Percentiles rank a stretch among this genome's conserved stretches.
These are phyloP conservation scores for Acropora tenuis DNA, from an alignment of 64 coral and sea anemone genomes.

Conservation along the genomic window DNA sequence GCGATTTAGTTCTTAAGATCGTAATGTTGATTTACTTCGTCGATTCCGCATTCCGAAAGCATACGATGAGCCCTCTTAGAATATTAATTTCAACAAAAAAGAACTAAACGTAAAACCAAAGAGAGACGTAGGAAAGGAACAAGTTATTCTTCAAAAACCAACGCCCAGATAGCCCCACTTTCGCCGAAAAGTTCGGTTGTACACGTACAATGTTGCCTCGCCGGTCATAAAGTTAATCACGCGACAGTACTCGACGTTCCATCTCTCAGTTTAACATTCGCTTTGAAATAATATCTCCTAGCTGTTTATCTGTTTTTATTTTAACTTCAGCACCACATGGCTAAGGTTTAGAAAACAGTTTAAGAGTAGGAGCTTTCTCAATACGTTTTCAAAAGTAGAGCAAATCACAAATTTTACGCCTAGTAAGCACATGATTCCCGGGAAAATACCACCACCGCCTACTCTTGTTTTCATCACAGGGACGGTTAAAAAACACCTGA, in stretches of 20 bases:
- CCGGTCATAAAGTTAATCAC: background rate
- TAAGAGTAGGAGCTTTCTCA: background rate
- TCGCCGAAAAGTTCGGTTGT: background rate
- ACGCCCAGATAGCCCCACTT: background rate
- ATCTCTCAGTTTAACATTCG: background rate
- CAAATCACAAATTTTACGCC: background rate
- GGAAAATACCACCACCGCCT: slow-evolving; percentile 1
- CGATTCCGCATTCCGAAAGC: background rate
- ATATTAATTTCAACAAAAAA: background rate
- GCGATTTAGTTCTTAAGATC: too few relatives aligned
- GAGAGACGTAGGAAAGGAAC: background rate
- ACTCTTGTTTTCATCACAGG: background rate
- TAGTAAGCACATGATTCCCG: background rate
- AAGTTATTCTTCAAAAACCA: background rate
- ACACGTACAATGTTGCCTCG: background rate
- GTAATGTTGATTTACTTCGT: background rate
- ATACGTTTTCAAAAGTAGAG: too few relatives aligned
- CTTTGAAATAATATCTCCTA: background rate
- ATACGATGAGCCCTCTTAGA: too few relatives aligned
- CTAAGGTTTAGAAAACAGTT: background rate
- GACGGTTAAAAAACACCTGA: background rate
- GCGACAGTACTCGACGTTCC: background rate
- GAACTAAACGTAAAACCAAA: background rate
- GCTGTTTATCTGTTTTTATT: too few relatives aligned
- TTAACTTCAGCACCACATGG: background rate